Evolutionary conservation across 2,888 invertebrate species (phyloP).

Genomic region (Chymomyza amoena): DNA sequence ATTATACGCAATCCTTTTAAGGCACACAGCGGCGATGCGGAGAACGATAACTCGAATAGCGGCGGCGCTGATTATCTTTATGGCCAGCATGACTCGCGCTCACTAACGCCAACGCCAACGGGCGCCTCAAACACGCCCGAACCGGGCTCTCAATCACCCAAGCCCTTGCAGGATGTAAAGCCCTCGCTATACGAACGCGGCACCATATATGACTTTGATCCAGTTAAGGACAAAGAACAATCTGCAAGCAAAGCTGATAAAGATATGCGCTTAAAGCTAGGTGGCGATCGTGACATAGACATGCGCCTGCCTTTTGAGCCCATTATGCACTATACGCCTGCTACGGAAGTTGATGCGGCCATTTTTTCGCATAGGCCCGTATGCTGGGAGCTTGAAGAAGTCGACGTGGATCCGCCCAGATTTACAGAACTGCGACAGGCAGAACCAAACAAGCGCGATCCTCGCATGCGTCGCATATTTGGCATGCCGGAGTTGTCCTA

Average conservation of each 20-base stretch:
- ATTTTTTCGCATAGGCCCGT: slow-evolving; percentile 88
- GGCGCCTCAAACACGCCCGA: slow-evolving; percentile 53
- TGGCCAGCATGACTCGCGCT: slow-evolving; percentile 58
- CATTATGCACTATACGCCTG: slow-evolving; percentile 88
- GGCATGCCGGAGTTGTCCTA: slow-evolving; percentile 80
- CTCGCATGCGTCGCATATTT: slow-evolving; percentile 85
- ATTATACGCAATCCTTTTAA: slow-evolving; percentile 64
- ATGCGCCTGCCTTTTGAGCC: slow-evolving; percentile 89
- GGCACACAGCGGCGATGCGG: slow-evolving; percentile 33
- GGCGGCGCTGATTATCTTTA: slow-evolving; percentile 21
- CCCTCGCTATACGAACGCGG: slow-evolving; percentile 62
- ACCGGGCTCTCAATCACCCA: slow-evolving; percentile 65
- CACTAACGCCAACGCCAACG: slow-evolving; percentile 63
- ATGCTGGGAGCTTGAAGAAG: slow-evolving; percentile 81
- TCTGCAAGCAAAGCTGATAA: slow-evolving; percentile 58
- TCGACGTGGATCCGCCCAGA: slow-evolving; percentile 87
- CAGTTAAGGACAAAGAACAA: slow-evolving; percentile 49
- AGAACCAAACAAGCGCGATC: slow-evolving; percentile 86
- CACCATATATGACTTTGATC: slow-evolving; percentile 75
- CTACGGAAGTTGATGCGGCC: slow-evolving; percentile 92
- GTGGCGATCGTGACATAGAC: slow-evolving; percentile 82
- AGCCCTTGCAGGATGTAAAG: slow-evolving; percentile 17
- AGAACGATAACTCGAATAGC: slow-evolving; percentile 22
- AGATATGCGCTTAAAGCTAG: slow-evolving; percentile 61
- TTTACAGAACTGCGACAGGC: slow-evolving; percentile 87